Evolutionary conservation across 1,140 invertebrate genomes (phyloP), one percentile per base, ranked within the genome.

Genomic region (Euura saliciscinereae): DNA sequence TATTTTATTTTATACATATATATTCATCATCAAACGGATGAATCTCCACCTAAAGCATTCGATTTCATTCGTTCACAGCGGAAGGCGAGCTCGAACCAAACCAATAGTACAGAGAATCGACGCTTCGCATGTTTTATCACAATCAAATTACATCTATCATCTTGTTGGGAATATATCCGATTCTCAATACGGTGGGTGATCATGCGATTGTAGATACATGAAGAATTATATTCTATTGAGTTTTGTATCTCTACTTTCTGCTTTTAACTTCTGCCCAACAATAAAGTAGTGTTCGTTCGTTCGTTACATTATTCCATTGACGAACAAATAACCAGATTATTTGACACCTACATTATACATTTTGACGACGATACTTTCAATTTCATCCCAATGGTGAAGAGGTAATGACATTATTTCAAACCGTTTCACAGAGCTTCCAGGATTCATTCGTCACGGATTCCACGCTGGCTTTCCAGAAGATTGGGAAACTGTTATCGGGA

Each of bases 381-480:
- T 64, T 64, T 64, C 10, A 64, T 11, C 1, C 10, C 10, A 64
- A 13, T 10, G 13, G 59, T 64, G 13, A 64, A 28, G 28, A 28
- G 28, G 28, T 28, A 28, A 28, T 10, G 11, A 11, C 8, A 67
- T n/a, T 43, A 43, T 43, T 67, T 67, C 66, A 7, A 43, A 44
- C 44, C 8, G 4, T 44, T 43, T 6, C 69, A 3, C 44, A 86
- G 85, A 80, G 71, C 69, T 87, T 13, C 86, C 86, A 6, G 79
- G 81, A 28, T 87, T 85, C 73, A 73, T 87, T 6, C 69, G 79
- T 11, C 76, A 74, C 1, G 86, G 85, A 79, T 87, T 87, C 76
- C 74, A 73, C 11, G 83, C 85, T 70, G 86, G 85, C 44, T 87
- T 87, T 78, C 85, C 85, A 2, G 83, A 87, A 43, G 85, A 87